These are phyloP conservation scores for Astyanax mexicanus DNA, from an alignment of 2,797 vertebrate genomes.

Conservation along the genomic window DNA sequence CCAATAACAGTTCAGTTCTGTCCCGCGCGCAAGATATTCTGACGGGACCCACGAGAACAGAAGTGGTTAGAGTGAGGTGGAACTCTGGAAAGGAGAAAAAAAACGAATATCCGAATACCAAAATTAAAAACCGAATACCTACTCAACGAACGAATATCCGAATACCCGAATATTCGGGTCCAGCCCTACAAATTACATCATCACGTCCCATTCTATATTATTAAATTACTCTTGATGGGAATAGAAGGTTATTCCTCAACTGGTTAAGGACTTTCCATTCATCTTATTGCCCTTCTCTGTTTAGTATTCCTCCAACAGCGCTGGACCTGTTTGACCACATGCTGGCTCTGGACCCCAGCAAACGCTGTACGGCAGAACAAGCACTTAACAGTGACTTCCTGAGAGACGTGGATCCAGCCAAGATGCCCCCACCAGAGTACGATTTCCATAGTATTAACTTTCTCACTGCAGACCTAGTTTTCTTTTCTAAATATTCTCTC, in stretches of 20 bases:
- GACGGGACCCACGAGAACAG: too few relatives aligned
- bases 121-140: too few relatives aligned
- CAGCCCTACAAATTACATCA: too few relatives aligned
- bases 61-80: too few relatives aligned
- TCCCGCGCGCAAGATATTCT: too few relatives aligned
- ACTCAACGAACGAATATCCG: too few relatives aligned
- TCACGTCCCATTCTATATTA: too few relatives aligned
- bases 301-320: conserved; percentile 90
- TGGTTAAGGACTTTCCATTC: neutral
- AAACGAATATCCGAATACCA: too few relatives aligned
- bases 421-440: conserved; percentile 99
- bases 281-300: conserved; percentile 6
- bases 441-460: conserved; percentile 54
- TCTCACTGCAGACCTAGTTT: neutral
- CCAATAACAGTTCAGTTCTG: too few relatives aligned
- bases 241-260: neutral
- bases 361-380: conserved; percentile 94
- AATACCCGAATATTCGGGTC: too few relatives aligned
- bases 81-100: too few relatives aligned
- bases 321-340: conserved; percentile 97
- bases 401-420: conserved; percentile 93
- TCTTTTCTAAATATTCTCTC: neutral
- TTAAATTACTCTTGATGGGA: neutral
- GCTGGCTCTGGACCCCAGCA: conserved; percentile 96
- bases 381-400: conserved; percentile 95